A percentile compares a stretch with the other conserved stretches of the same genome.
Conservation (phyloP, 2,888 invertebrate genomes). For the Lepidochrysops patricia region DNA sequence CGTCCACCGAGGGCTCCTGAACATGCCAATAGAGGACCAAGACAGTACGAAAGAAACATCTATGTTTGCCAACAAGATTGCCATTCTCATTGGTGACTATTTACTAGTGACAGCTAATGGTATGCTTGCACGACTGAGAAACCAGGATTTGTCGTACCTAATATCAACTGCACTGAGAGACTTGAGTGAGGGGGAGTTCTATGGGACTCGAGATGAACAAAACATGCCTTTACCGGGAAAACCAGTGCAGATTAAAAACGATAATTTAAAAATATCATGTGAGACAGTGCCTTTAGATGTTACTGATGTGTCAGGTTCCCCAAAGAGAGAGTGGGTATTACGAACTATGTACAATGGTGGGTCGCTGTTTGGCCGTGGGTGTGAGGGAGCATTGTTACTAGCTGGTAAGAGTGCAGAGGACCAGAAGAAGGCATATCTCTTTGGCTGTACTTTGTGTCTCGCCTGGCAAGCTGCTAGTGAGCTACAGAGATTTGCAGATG, state of each 20-base stretch:
- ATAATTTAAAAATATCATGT: constrained; percentile 43
- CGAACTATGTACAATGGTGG: constrained; percentile 83
- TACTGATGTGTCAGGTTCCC: constrained; percentile 63
- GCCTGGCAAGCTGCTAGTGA: constrained; percentile 83
- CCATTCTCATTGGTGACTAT: constrained; percentile 89
- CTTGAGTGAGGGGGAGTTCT: constrained; percentile 87
- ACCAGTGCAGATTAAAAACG: constrained; percentile 46
- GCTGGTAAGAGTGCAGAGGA: constrained; percentile 78
- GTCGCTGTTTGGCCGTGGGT: constrained; percentile 79
- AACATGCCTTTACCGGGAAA: constrained; percentile 82
- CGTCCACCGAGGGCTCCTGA: constrained; percentile 80
- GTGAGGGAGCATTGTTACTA: constrained; percentile 84
- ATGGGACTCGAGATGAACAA: constrained; percentile 81
- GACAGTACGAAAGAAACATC: constrained; percentile 77
- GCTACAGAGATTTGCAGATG: constrained; percentile 62
- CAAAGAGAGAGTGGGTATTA: constrained; percentile 81
- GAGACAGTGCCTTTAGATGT: constrained; percentile 56
- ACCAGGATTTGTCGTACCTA: constrained; percentile 83
- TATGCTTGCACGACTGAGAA: constrained; percentile 81
- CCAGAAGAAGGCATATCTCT: constrained; percentile 83
- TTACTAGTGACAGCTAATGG: constrained; percentile 86
- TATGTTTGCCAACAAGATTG: constrained; percentile 91
- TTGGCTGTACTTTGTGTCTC: constrained; percentile 86
- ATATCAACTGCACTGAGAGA: constrained; percentile 88
- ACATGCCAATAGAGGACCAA: constrained; percentile 60